Evolutionary conservation across 2,888 invertebrate species (phyloP), one percentile per base, ranked within the genome.

Genomic region (Drosophila tanythrix): DNA sequence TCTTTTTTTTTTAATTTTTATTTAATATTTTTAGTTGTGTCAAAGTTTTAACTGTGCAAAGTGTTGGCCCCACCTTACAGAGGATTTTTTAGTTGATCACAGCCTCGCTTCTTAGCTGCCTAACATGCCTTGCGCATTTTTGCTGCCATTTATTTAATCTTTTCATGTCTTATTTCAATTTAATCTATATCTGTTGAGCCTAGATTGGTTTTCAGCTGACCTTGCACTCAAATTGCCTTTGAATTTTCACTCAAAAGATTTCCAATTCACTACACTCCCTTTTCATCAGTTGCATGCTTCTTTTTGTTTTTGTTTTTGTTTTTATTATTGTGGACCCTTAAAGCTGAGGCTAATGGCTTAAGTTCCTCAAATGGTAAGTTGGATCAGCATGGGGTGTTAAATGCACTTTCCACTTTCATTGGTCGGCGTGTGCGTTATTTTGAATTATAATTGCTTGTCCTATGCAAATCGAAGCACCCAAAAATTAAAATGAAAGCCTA

Each of bases 401-500:
- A 46, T 15, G 33, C 68, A 40, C 61, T 76, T 80, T 79, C 70
- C 62, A 55, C 67, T 67, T 59, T 56, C 53, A 43, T 62, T 76
- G 38, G 64, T 51, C 38, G 38, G 52, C 43, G 36, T 64, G 38
- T 62, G 36, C 35, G 18, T 13, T 57, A 55, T 51, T 61, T 31
- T 21, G 35, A 35, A 70, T 66, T 63, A 21, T 33, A 66, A 67
- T 53, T 65, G 48, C 50, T 66, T 59, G 46, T 68, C 72, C 62
- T 88, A 85, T 86, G 88, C 81, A 86, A 88, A 86, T 89, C 72
- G 70, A 57, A 61, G 46, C 52, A 56, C 48, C 64, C 74, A 33
- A 35, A 33, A 21, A 18, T 77, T 77, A 82, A 80, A 89, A 89
- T 70, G 90, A 85, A 89, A 88, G 85, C 81, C 89, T 83, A 57